Base-by-base conservation (phyloP, 2,888 invertebrate species). In the Frankliniella fusca region DNA sequence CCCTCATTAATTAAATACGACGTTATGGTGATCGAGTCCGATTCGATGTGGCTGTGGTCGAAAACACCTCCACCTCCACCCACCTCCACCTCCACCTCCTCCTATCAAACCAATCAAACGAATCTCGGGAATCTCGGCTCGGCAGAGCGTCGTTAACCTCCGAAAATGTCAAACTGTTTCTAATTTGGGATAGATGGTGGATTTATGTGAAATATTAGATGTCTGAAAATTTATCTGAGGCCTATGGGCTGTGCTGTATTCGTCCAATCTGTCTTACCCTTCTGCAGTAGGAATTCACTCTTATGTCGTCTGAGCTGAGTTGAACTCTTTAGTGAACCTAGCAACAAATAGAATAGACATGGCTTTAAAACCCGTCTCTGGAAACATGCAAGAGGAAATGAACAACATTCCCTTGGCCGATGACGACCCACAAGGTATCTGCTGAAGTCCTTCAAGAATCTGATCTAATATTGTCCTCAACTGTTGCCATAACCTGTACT, bases 351-450 rank as follows among this genome's bases (percentile, higher is more conserved):
- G 27, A 5, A 38, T 38, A 9, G 27, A 76, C 1, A 76, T 76
- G 70, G 70, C 70, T 76, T 27, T 76, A 9, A 76, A 76, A 27
- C 70, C 70, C 27, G 70, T 23, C 12, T 27, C 70, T 23, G 70
- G 70, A 27, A 94, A 94, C 88, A 90, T 94, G 85, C 93, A 93
- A 86, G 95, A 95, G 86, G 95, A 95, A 84, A 90, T 91, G 85
- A 91, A 90, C 86, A 95, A 92, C 87, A 97, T 97, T 88, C 96
- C 97, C 23, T 88, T 97, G 85, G 97, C 97, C 81, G 97, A 97
- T 87, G 97, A 96, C 86, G 97, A 97, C 89, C 96, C 96, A 12
- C 95, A 96, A 90, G 93, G 94, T 93, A 88, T 85, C 5, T 80
- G 38, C 38, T n/a, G n/a, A 38, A 38, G 38, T 38, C 38, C 38